Conservation (phyloP, 2,797 vertebrate genomes). For the Enteromius fasciolatus region DNA sequence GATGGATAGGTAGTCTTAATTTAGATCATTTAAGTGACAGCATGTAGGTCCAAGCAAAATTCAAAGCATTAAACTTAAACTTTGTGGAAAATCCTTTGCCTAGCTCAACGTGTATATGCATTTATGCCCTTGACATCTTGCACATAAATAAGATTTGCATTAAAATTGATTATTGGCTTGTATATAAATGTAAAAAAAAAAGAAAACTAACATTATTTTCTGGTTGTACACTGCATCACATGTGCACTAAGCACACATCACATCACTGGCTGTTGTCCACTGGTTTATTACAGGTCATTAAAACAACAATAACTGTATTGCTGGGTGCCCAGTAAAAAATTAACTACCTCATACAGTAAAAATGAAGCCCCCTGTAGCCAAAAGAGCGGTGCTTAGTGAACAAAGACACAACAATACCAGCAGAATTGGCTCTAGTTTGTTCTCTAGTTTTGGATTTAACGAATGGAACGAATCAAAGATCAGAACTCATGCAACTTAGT, state of each 20-base stretch:
- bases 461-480: background rate
- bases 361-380: slow-evolving; percentile 14
- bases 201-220: background rate
- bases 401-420: background rate
- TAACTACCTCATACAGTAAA: slow-evolving; percentile 29
- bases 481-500: background rate
- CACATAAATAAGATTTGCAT: background rate
- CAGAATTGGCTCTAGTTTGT: background rate
- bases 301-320: slow-evolving; percentile 31
- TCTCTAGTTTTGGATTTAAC: background rate
- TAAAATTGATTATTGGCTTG: background rate
- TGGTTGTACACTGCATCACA: background rate
- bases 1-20: slow-evolving; percentile 14
- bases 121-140: background rate
- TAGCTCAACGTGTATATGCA: background rate
- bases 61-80: background rate
- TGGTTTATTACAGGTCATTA: slow-evolving; percentile 30
- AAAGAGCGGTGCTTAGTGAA: background rate
- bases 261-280: slow-evolving; percentile 23
- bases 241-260: background rate
- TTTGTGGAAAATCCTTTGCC: background rate
- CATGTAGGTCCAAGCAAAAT: background rate
- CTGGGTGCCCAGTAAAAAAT: slow-evolving; percentile 25
- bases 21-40: background rate
- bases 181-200: background rate